Evolutionary conservation across 2,888 invertebrate genomes (phyloP), one percentile per base, ranked within the genome.

Genomic region (Meandrusa payeni): DNA sequence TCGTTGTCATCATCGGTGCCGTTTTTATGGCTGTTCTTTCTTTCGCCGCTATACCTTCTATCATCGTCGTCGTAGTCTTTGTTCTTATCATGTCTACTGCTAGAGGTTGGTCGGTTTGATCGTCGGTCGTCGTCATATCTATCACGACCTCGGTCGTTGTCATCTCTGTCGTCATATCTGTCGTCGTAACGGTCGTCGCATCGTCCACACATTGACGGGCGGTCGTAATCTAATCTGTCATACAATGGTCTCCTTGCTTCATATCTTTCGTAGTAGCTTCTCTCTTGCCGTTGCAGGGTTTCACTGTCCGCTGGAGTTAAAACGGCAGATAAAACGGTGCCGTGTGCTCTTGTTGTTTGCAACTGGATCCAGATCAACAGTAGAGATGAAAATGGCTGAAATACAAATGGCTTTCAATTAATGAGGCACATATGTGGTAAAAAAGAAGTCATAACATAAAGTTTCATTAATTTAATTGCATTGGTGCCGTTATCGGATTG

Each of bases 231-330:
- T 41, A 67, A 42, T 37, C 81, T 61, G n/a, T 76, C 80, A 47
- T 73, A 74, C 4, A 39, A 2, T 0, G 78, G 80, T 27, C 76
- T 61, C 0, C 62, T 57, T 2, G 61, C 51, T 0, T 74, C 73
- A 51, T 79, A 81, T 44, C 78, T 63, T 12, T 73, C 76, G 39
- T 85, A 82, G 54, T 83, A 86, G 42, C 85, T 82, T 15, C 82
- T 69, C 15, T 74, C 71, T 47, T 76, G 77, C 0, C 86, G 61
- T 5, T 62, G 71, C n/a, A 72, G 49, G 22, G 50, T 43, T 15
- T 67, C 70, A 2, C 65, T 61, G 2, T 52, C 51, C 6, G 53
- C 15, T 9, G 67, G 62, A 3, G 59, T 60, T 13, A 67, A 48
- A 0, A 67, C 54, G 1, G 66, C 57, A n/a, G 87, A 75, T 42